Evolutionary conservation across 1,140 invertebrate genomes (phyloP), one percentile per base, ranked within the genome.

Genomic region (Battus philenor): DNA sequence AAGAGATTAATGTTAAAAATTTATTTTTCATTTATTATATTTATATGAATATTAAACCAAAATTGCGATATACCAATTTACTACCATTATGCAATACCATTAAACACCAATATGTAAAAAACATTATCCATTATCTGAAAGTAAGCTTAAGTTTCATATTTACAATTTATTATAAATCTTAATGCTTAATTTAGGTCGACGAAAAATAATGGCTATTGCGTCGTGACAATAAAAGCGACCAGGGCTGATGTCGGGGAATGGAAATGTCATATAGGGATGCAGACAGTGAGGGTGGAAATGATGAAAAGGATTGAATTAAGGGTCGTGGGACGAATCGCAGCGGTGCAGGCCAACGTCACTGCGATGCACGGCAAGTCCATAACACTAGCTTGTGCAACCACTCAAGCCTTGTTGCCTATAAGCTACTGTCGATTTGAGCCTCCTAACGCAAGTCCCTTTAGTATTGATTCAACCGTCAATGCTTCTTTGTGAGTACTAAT

Each of bases 391-490:
- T 84, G 80, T 34, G 61, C 60, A 0, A 73, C 80, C 4, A 71
- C 68, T 0, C 59, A 56, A 12, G 67, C 60, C 1, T 43, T 68
- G 5, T 52, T 54, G 1, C 68, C 80, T 0, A 34, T 84, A 0
- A 77, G 58, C 2, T 84, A 84, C 36, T 84, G 80, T 17, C 57
- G 80, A 0, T 84, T 84, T 24, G 80, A 80, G 43, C 72, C 77
- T 5, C 80, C 80, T 0, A 69, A 61, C 15, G 74, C 61, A 1
- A 49, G 24, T 8, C 63, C 76, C 0, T 84, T 84, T 50, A 75
- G 65, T 18, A 80, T 84, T 6, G 68, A 73, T 46, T 53, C 67
- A 1, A 52, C 59, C 1, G 60, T 80, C 0, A 81, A 64, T 10
- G 39, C 17, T 4, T 39, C 54, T 2, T 57, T 65, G 77, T 80